Conservation (phyloP, 2,888 invertebrate genomes). For the Tupiocoris notatus region DNA sequence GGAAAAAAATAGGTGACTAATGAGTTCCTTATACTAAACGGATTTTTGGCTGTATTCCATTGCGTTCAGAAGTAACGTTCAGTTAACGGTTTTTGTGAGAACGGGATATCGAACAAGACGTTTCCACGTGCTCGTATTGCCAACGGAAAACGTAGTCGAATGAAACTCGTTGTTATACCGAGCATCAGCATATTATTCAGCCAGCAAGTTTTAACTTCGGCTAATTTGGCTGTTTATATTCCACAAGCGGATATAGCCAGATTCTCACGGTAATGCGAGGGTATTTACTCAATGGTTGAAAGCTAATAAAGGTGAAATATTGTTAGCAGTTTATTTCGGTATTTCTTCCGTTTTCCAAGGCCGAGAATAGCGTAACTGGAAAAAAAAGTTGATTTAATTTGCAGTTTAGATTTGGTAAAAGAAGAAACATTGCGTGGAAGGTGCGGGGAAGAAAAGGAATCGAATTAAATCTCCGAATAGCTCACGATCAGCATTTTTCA, state of each 20-base stretch:
- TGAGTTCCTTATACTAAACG: too few relatives aligned
- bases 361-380: background rate
- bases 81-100: too few relatives aligned
- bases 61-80: too few relatives aligned
- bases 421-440: too few relatives aligned
- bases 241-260: background rate
- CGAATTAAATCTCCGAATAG: too few relatives aligned
- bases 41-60: too few relatives aligned
- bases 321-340: background rate
- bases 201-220: background rate
- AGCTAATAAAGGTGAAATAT: conserved; percentile 28
- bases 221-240: background rate
- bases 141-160: too few relatives aligned
- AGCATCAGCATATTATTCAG: background rate
- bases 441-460: too few relatives aligned
- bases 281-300: conserved; percentile 29
- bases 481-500: too few relatives aligned
- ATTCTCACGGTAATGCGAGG: conserved; percentile 10
- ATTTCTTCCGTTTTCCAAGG: background rate
- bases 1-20: too few relatives aligned
- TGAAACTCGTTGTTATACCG: background rate
- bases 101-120: too few relatives aligned
- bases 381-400: background rate
- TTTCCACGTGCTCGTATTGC: too few relatives aligned
- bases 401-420: background rate